Evolutionary conservation across 2,888 invertebrate species (phyloP).

Genomic region (Lepidonotus clava): DNA sequence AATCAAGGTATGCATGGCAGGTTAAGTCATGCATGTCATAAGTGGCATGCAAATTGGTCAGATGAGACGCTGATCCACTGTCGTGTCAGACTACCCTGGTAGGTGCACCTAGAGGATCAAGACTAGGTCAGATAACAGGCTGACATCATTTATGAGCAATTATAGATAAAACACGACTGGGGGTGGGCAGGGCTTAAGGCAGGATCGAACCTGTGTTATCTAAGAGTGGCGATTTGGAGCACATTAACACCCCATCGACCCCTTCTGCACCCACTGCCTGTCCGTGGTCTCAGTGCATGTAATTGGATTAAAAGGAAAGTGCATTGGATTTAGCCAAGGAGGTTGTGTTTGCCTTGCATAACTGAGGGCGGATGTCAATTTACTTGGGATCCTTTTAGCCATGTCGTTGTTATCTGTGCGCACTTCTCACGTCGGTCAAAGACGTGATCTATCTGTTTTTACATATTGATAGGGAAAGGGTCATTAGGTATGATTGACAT

Average conservation of each 20-base stretch:
- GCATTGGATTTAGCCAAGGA: too few species aligned
- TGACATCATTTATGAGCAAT: background rate
- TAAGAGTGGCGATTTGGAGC: background rate
- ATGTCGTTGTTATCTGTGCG: too few species aligned
- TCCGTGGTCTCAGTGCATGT: background rate
- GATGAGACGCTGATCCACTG: background rate
- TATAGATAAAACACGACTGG: background rate
- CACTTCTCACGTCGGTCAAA: too few species aligned
- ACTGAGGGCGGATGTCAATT: too few species aligned
- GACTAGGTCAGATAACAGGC: background rate
- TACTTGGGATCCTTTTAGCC: too few species aligned
- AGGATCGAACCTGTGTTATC: background rate
- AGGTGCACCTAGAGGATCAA: too few species aligned
- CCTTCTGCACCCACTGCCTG: background rate
- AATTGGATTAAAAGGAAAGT: constrained; percentile 9
- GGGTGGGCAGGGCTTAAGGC: background rate
- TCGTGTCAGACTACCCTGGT: too few species aligned
- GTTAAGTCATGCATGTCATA: background rate
- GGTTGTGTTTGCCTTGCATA: too few species aligned
- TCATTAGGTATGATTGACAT: too few species aligned
- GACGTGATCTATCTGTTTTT: too few species aligned
- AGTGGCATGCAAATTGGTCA: background rate
- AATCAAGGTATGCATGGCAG: background rate
- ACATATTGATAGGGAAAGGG: too few species aligned
- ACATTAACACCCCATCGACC: background rate